These are phyloP conservation scores for Agonopterix alstromeriana DNA, from an alignment of 2,888 invertebrate species.

Conservation along the genomic window DNA sequence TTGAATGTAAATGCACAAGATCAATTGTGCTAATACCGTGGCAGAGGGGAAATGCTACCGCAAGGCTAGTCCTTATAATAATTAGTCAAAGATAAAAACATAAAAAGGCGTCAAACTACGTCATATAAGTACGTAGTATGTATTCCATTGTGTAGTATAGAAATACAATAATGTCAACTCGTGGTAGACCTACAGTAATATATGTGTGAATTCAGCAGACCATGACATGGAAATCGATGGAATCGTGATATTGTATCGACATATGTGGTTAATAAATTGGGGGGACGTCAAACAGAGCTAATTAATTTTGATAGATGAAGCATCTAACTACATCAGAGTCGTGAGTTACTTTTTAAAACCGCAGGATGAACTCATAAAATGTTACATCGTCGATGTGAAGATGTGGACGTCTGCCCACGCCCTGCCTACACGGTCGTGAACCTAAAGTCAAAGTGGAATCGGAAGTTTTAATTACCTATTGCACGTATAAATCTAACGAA, in stretches of 20 bases:
- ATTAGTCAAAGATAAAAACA: no score
- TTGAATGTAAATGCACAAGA: no score
- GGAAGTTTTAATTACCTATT: constrained; percentile 23
- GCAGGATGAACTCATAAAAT: not conserved
- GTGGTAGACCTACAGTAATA: no score
- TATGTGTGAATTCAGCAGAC: no score
- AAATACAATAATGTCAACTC: no score
- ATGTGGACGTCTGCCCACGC: constrained; percentile 25
- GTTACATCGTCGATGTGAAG: not conserved
- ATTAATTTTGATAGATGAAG: constrained; percentile 6
- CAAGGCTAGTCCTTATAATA: no score
- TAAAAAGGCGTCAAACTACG: no score
- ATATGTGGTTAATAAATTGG: constrained; percentile 19
- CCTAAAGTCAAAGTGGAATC: constrained; percentile 5
- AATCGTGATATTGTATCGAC: constrained; percentile 5
- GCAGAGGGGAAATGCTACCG: no score
- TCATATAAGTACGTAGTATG: no score
- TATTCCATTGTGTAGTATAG: no score
- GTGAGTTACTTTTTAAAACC: not conserved
- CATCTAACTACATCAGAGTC: constrained; percentile 2
- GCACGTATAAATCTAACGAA: constrained; percentile 23
- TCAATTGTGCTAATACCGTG: no score
- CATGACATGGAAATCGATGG: no score
- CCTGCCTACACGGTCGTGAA: constrained; percentile 13
- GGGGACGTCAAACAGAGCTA: not conserved